These are phyloP conservation scores for Euphydryas editha DNA, from an alignment of 2,888 invertebrate species.

Conservation along the genomic window DNA sequence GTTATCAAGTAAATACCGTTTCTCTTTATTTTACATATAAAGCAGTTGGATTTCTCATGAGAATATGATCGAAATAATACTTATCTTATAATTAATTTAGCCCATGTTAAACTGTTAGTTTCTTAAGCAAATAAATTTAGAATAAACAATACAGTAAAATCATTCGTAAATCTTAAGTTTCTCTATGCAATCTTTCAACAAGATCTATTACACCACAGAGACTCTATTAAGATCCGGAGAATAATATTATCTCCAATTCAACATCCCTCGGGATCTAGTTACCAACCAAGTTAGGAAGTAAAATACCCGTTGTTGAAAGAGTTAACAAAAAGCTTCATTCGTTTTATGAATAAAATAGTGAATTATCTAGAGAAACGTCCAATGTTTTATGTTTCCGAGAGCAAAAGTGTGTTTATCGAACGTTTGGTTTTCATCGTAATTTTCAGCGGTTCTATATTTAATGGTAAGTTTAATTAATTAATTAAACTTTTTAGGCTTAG, in stretches of 20 bases:
- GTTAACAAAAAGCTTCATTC: not conserved
- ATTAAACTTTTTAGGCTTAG: no score
- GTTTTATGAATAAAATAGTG: not conserved
- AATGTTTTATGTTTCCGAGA: not conserved
- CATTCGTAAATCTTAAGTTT: not conserved
- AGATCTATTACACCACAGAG: constrained; percentile 10
- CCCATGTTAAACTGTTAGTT: no score
- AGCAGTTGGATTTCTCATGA: no score
- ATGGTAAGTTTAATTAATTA: no score
- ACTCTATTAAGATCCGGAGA: constrained; percentile 3
- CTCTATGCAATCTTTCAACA: constrained; percentile 2
- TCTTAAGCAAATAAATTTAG: not conserved
- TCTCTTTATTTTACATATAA: no score
- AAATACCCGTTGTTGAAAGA: constrained; percentile 5
- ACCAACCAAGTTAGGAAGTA: not conserved
- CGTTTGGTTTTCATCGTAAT: no score
- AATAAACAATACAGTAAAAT: not conserved
- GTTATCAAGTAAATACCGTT: no score
- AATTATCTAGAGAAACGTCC: not conserved
- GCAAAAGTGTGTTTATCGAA: not conserved
- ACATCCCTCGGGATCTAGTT: constrained; percentile 2
- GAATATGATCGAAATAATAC: no score
- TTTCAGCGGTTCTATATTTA: no score
- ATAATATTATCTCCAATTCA: constrained; percentile 5
- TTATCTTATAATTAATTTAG: no score